Evolutionary conservation across 2,888 invertebrate genomes (phyloP).

Genomic region (Archips xylosteana): DNA sequence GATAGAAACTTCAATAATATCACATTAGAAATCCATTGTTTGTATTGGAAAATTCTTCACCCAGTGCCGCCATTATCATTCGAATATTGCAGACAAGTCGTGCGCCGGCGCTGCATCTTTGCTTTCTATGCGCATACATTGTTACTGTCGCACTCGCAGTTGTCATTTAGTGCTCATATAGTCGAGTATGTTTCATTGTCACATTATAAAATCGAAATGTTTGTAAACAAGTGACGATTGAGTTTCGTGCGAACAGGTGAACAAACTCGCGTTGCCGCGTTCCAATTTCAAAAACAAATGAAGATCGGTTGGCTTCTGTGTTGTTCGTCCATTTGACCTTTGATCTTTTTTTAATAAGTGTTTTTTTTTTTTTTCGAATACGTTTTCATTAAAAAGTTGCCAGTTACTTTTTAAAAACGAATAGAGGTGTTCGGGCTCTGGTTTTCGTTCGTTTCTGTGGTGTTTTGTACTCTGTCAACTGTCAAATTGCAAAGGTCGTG

Average conservation of each 20-base stretch:
- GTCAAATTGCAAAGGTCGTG: slow-evolving; percentile 53
- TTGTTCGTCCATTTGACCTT: background rate
- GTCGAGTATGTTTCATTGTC: slow-evolving; percentile 37
- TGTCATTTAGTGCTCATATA: slow-evolving; percentile 44
- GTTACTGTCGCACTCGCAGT: slow-evolving; percentile 45
- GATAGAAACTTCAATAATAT: slow-evolving; percentile 33
- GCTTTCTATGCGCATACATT: slow-evolving; percentile 61
- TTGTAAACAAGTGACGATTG: slow-evolving; percentile 17
- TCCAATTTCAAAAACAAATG: slow-evolving; percentile 5
- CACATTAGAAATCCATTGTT: slow-evolving; percentile 42
- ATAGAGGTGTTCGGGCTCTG: background rate
- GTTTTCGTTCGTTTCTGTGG: slow-evolving; percentile 15
- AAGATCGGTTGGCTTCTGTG: background rate
- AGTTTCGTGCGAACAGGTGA: background rate
- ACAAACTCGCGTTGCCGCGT: background rate
- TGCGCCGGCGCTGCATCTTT: slow-evolving; percentile 47
- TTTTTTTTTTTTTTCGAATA: background rate
- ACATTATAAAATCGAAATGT: slow-evolving; percentile 15
- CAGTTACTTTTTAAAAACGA: background rate
- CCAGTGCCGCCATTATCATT: slow-evolving; percentile 40
- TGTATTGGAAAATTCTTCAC: slow-evolving; percentile 39
- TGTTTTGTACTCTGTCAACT: slow-evolving; percentile 49
- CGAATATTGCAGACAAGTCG: slow-evolving; percentile 35
- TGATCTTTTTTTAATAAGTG: background rate
- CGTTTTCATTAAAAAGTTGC: background rate